A percentile compares a stretch with the other conserved stretches of the same genome.
Evolutionary conservation across 2,888 invertebrate species (phyloP).

Genomic region (Hyles lineata): DNA sequence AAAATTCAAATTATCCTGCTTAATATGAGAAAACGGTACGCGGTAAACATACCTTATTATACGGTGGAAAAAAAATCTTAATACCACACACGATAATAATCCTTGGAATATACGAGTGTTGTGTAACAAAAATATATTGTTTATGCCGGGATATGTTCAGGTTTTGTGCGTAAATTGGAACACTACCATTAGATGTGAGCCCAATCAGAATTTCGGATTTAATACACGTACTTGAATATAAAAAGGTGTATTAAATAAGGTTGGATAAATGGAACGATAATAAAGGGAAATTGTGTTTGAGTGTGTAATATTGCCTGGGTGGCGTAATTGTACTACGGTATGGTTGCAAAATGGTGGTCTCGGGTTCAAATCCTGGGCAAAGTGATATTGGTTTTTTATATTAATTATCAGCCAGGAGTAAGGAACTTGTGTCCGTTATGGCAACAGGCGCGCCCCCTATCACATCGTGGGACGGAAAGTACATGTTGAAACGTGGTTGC

Average conservation of each 20-base stretch:
- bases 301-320: neutral
- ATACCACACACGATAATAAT: conserved; percentile 42
- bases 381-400: too few species aligned
- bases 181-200: conserved; percentile 11
- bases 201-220: conserved; percentile 11
- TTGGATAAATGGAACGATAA: too few species aligned
- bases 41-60: conserved; percentile 29
- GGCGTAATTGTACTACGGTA: too few species aligned
- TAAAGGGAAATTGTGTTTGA: neutral
- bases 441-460: too few species aligned
- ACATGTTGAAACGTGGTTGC: too few species aligned
- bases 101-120: conserved; percentile 43
- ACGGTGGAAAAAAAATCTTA: conserved; percentile 33
- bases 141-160: neutral
- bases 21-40: conserved; percentile 35
- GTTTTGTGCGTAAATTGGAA: conserved; percentile 16
- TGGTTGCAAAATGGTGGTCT: too few species aligned
- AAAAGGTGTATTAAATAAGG: too few species aligned
- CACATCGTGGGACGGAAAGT: too few species aligned
- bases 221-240: too few species aligned
- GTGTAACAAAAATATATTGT: conserved; percentile 30
- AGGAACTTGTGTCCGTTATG: neutral
- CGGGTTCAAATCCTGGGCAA: too few species aligned
- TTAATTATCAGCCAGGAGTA: neutral
- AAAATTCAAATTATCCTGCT: conserved; percentile 39